These are phyloP conservation scores for Nycticorax nycticorax DNA, from an alignment of 2,113 vertebrate species.

Conservation along the genomic window DNA sequence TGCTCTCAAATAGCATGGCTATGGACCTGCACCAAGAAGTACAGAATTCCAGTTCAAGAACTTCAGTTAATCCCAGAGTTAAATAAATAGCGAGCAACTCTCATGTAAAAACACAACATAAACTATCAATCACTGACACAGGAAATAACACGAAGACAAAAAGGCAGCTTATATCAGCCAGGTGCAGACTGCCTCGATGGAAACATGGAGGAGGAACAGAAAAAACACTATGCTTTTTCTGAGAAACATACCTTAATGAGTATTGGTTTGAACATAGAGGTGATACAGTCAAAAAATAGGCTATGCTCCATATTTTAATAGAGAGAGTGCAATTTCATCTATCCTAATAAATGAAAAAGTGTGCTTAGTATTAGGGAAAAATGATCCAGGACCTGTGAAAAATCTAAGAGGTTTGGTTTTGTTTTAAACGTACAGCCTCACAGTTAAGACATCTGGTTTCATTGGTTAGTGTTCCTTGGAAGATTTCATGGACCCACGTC, in stretches of 20 bases:
- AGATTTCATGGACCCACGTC: conserved; percentile 95
- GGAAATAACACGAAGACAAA: conserved; percentile 30
- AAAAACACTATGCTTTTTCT: conserved; percentile 22
- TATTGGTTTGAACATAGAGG: conserved; percentile 47
- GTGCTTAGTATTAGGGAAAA: conserved; percentile 8
- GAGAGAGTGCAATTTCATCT: conserved; percentile 61
- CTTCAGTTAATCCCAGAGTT: neutral
- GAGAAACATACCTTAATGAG: conserved; percentile 53
- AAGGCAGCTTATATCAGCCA: conserved; percentile 4
- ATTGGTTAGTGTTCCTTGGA: conserved; percentile 93
- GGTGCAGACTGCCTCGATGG: conserved; percentile 1
- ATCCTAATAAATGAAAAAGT: conserved; percentile 47
- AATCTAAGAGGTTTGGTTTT: conserved; percentile 20
- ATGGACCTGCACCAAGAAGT: neutral
- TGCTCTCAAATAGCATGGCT: neutral
- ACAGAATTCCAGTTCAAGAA: neutral
- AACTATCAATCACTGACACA: conserved; percentile 38
- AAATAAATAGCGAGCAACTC: neutral
- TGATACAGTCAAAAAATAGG: conserved; percentile 54
- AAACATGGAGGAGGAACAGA: conserved; percentile 15
- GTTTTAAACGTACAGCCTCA: conserved; percentile 85
- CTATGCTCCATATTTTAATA: conserved; percentile 53
- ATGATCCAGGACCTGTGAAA: neutral
- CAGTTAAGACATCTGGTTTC: conserved; percentile 95
- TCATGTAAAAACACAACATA: conserved; percentile 11